Percentiles rank a stretch among this genome's conserved stretches.
These are phyloP conservation scores for Nibea albiflora DNA, from an alignment of 2,113 vertebrate species.

Conservation along the genomic window DNA sequence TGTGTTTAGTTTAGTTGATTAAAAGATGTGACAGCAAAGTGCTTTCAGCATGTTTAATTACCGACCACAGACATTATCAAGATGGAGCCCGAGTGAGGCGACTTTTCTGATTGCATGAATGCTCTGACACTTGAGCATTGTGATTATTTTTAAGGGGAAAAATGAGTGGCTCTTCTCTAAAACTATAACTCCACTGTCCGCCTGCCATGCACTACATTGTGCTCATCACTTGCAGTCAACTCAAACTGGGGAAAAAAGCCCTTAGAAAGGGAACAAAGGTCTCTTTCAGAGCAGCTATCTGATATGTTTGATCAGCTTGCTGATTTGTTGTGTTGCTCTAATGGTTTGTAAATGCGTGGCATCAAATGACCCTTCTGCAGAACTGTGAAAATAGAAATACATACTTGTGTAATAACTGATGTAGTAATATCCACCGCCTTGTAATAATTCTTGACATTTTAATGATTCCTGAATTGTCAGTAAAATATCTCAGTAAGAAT, in stretches of 20 bases:
- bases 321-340: not conserved
- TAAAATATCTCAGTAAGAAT: not conserved
- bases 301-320: not conserved
- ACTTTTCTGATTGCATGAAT: not conserved
- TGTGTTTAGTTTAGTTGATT: not conserved
- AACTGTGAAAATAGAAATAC: not conserved
- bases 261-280: slow-evolving; percentile 14
- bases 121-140: too few species aligned
- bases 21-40: not conserved
- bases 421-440: not conserved
- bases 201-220: not conserved
- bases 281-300: not conserved
- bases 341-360: not conserved
- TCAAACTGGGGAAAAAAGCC: not conserved
- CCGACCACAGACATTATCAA: not conserved
- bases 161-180: not conserved
- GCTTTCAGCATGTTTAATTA: not conserved
- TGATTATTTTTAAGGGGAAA: not conserved
- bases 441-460: not conserved
- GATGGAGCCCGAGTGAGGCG: not conserved
- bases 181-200: not conserved
- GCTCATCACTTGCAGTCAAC: not conserved
- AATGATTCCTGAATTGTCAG: not conserved
- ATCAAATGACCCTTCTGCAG: not conserved
- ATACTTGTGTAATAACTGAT: not conserved